Evolutionary conservation across 2,888 invertebrate genomes (phyloP).

Genomic region (Caenorhabditis zanzibari): DNA sequence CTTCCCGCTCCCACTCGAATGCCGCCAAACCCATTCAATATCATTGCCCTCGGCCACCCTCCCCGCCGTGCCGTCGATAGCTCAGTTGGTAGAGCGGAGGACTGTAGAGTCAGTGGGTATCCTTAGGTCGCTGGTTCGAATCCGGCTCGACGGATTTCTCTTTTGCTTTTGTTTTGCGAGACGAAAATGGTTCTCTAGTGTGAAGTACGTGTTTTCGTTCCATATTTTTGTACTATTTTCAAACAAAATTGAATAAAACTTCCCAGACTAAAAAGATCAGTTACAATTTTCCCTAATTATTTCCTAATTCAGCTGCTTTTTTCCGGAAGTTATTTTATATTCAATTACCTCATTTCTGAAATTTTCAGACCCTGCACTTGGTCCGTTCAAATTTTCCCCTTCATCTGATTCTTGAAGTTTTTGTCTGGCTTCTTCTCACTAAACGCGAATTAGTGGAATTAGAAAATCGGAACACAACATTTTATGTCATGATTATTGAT

Average conservation of each 20-base stretch:
- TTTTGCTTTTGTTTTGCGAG: constrained; percentile 31
- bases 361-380: neutral
- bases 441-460: neutral
- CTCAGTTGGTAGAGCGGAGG: constrained; percentile 77
- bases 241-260: too few relatives aligned
- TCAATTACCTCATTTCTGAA: constrained; percentile 1
- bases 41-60: neutral
- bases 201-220: too few relatives aligned
- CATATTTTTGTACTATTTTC: too few relatives aligned
- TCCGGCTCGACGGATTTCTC: constrained; percentile 76
- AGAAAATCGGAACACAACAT: constrained; percentile 1
- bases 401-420: constrained; percentile 22
- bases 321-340: constrained; percentile 19
- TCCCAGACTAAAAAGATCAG: constrained; percentile 8
- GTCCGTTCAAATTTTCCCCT: constrained; percentile 4
- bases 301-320: constrained; percentile 23
- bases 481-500: neutral
- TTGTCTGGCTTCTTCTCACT: constrained; percentile 20
- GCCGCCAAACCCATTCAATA: neutral
- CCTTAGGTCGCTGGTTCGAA: constrained; percentile 80
- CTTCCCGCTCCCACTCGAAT: neutral
- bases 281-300: neutral
- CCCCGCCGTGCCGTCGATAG: constrained; percentile 67
- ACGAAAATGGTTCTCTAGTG: too few relatives aligned
- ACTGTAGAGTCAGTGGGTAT: constrained; percentile 68